phyloP scores from a whole-genome alignment of 2,888 invertebrate species.

The Zygothrica quintamaculata region DNA sequence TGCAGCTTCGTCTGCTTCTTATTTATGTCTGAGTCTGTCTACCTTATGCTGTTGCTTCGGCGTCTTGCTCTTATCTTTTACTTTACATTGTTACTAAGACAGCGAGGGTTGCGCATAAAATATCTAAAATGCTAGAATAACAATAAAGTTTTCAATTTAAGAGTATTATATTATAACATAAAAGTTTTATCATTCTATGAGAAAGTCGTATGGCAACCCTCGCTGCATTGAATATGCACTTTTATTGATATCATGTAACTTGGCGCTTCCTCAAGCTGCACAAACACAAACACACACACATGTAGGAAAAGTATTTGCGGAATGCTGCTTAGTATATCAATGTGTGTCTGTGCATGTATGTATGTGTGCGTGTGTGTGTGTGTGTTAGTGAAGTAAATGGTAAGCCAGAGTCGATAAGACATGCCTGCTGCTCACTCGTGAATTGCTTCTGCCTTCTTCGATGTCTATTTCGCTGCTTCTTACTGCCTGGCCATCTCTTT shows the following conservation, averaged over 20 bases:
- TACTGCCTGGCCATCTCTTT: slow-evolving; percentile 5
- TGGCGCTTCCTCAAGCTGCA: slow-evolving; percentile 54
- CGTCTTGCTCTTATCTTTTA: slow-evolving; percentile 32
- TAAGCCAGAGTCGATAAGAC: slow-evolving; percentile 69
- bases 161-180: too few species aligned
- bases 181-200: too few species aligned
- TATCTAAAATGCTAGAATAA: background rate
- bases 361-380: background rate
- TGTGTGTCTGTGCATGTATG: slow-evolving; percentile 4
- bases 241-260: slow-evolving; percentile 68
- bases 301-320: slow-evolving; percentile 54
- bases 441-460: slow-evolving; percentile 25
- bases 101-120: slow-evolving; percentile 27
- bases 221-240: slow-evolving; percentile 36
- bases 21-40: slow-evolving; percentile 36
- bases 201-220: too few species aligned
- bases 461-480: background rate
- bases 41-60: slow-evolving; percentile 27
- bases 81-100: slow-evolving; percentile 17
- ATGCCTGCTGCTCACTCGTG: slow-evolving; percentile 57
- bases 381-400: slow-evolving; percentile 59
- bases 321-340: slow-evolving; percentile 63
- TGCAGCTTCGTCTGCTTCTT: slow-evolving; percentile 19
- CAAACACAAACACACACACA: slow-evolving; percentile 7
- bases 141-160: slow-evolving; percentile 12